Conservation (phyloP, 2,888 invertebrate species). For the Lepidochrysops patricia region DNA sequence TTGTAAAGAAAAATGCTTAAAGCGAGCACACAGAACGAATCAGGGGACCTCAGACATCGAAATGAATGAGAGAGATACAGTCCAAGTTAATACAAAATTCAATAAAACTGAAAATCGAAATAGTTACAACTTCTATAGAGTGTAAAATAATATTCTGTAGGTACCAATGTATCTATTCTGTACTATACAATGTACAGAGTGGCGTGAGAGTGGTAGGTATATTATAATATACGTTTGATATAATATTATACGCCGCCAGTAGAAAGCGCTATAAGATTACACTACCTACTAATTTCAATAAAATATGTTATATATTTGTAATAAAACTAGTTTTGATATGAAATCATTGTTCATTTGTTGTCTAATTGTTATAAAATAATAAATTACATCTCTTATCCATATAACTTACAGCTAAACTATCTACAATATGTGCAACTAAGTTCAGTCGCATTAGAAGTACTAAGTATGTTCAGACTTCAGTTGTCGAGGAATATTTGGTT, state of each 20-base stretch:
- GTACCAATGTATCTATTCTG: too few relatives aligned
- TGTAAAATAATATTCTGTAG: too few relatives aligned
- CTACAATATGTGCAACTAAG: background rate
- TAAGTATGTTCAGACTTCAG: too few relatives aligned
- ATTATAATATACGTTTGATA: too few relatives aligned
- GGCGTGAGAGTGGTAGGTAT: too few relatives aligned
- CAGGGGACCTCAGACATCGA: constrained; percentile 36
- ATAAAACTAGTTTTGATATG: background rate
- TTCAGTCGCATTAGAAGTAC: background rate
- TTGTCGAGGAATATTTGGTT: constrained; percentile 75
- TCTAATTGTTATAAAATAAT: background rate
- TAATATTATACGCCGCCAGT: too few relatives aligned
- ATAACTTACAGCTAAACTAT: constrained; percentile 4
- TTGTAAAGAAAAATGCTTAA: constrained; percentile 44
- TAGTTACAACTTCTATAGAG: background rate
- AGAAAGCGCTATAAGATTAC: too few relatives aligned
- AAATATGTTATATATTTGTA: too few relatives aligned
- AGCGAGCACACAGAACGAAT: constrained; percentile 34
- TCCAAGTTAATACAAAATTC: constrained; percentile 10
- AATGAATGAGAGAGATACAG: constrained; percentile 36
- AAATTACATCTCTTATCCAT: background rate
- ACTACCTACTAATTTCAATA: background rate
- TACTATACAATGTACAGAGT: too few relatives aligned
- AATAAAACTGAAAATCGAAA: background rate
- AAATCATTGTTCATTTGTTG: background rate